A percentile compares a stretch with the other conserved stretches of the same genome.
Conservation (phyloP, 2,113 vertebrate species). For the Callorhinus ursinus region DNA sequence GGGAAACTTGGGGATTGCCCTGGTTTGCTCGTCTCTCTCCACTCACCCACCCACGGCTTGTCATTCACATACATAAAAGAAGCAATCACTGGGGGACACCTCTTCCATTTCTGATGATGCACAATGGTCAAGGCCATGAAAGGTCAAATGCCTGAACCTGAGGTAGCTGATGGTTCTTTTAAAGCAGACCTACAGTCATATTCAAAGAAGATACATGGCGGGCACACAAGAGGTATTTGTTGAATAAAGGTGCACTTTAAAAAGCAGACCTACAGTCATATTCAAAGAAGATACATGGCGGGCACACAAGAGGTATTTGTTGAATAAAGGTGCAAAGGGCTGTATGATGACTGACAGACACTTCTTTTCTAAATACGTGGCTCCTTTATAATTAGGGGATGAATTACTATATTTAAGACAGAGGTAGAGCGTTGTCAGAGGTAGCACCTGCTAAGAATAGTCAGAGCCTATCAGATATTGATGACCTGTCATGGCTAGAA, state of each 20-base stretch:
- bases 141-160: neutral
- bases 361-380: fast-evolving
- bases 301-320: neutral
- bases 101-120: fast-evolving
- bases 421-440: neutral
- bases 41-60: neutral
- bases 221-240: neutral
- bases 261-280: neutral
- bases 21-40: neutral
- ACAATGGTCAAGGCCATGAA: neutral
- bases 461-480: neutral
- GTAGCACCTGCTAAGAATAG: neutral
- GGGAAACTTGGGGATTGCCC: neutral
- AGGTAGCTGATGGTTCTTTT: neutral
- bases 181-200: neutral
- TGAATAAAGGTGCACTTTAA: neutral
- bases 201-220: neutral
- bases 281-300: neutral
- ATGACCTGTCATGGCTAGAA: neutral
- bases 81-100: fast-evolving
- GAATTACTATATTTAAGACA: neutral
- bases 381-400: neutral
- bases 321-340: neutral
- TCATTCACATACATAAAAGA: too few species aligned
- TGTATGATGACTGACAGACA: neutral